Conservation (phyloP, 2,113 vertebrate genomes). For the Etheostoma spectabile region DNA sequence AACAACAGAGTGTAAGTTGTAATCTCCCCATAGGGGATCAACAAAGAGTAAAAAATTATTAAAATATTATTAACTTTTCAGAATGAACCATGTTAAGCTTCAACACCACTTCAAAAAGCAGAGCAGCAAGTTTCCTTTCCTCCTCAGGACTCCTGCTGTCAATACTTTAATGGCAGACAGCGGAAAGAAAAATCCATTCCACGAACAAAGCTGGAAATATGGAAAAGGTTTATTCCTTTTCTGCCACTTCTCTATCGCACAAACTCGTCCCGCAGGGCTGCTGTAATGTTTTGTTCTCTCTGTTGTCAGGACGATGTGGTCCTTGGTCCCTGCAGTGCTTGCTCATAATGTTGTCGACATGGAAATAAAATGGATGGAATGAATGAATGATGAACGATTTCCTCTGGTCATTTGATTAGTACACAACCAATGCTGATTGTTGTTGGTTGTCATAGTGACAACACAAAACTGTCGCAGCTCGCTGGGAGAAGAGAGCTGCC, state of each 20-base stretch:
- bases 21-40: too few relatives aligned
- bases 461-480: too few relatives aligned
- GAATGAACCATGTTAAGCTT: background rate
- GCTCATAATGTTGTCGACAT: background rate
- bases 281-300: background rate
- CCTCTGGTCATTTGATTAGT: too few relatives aligned
- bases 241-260: background rate
- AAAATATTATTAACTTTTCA: background rate
- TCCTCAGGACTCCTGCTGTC: background rate
- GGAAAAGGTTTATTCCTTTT: conserved; percentile 14
- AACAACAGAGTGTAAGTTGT: too few relatives aligned
- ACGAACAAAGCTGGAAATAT: conserved; percentile 25
- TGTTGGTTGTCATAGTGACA: too few relatives aligned
- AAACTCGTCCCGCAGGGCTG: background rate
- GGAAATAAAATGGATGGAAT: too few relatives aligned
- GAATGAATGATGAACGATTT: too few relatives aligned
- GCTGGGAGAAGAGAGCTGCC: too few relatives aligned
- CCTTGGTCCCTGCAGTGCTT: background rate
- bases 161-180: background rate
- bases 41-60: too few relatives aligned
- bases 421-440: too few relatives aligned
- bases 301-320: background rate
- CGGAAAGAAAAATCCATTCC: conserved; percentile 42
- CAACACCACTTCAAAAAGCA: background rate
- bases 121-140: background rate